Conservation (phyloP, 2,113 vertebrate genomes). For the Irena cyanogastra region DNA sequence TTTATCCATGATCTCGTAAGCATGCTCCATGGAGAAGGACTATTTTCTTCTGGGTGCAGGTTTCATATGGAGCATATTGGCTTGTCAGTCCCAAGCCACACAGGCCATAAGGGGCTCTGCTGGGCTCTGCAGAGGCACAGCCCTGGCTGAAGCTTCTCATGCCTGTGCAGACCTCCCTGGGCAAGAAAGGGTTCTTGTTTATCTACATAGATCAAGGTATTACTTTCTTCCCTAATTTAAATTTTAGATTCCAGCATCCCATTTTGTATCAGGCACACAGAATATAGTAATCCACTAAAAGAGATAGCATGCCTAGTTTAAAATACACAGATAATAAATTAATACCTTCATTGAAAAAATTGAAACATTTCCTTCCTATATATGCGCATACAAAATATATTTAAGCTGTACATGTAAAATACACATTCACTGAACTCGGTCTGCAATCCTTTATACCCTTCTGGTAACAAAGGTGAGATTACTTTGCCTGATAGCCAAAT, state of each 20-base stretch:
- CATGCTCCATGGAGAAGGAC: not conserved
- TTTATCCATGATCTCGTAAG: not conserved
- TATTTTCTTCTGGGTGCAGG: not conserved
- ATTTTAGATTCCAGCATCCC: not conserved
- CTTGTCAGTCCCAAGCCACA: not conserved
- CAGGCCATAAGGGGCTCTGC: not conserved
- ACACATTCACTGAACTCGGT: not conserved
- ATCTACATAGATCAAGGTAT: accelerated
- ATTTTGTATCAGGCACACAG: not conserved
- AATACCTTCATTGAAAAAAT: not conserved
- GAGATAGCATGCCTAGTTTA: not conserved
- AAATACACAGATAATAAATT: not conserved
- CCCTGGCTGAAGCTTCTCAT: not conserved
- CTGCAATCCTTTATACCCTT: not conserved
- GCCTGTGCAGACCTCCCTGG: not conserved
- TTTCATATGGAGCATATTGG: not conserved
- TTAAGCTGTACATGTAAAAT: not conserved
- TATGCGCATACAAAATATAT: not conserved
- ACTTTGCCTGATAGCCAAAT: not conserved
- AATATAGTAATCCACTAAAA: not conserved
- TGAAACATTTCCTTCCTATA: not conserved
- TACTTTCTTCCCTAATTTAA: not conserved
- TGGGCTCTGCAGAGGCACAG: not conserved
- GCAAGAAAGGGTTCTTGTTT: not conserved
- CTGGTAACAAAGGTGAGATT: not conserved